A percentile compares a stretch with the other conserved stretches of the same genome.
Evolutionary conservation across 2,888 invertebrate genomes (phyloP).

Genomic region (Megamerina dolium): DNA sequence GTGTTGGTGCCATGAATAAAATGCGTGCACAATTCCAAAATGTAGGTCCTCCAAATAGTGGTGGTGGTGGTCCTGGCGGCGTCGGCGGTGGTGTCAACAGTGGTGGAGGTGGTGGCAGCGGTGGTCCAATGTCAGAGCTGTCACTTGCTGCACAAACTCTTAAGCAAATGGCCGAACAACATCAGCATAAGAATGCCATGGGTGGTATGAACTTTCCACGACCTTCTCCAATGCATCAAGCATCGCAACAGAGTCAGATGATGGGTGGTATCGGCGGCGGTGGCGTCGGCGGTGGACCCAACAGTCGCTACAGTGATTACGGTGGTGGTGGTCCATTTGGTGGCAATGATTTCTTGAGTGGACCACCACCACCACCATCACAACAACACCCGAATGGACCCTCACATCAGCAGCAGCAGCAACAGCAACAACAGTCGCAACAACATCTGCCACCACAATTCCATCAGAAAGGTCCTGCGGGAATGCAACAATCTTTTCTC

Average conservation of each 20-base stretch:
- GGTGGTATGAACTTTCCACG: slow-evolving; percentile 57
- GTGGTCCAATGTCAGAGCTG: slow-evolving; percentile 57
- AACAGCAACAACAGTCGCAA: slow-evolving; percentile 38
- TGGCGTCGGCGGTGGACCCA: too few species aligned
- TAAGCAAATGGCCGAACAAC: slow-evolving; percentile 96
- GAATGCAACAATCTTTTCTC: slow-evolving; percentile 49
- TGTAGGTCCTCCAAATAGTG: too few species aligned
- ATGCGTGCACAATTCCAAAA: slow-evolving; percentile 40
- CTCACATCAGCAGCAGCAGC: slow-evolving; percentile 34
- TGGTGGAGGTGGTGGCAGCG: slow-evolving; percentile 30
- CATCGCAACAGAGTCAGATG: slow-evolving; percentile 51
- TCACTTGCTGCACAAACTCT: slow-evolving; percentile 92
- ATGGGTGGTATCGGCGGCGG: slow-evolving; percentile 32
- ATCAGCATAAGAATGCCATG: slow-evolving; percentile 77
- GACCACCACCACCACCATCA: slow-evolving; percentile 33
- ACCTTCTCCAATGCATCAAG: slow-evolving; percentile 44
- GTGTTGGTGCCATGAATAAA: slow-evolving; percentile 34
- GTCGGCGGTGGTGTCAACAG: slow-evolving; percentile 24
- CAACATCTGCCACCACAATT: slow-evolving; percentile 38
- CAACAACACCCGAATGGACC: slow-evolving; percentile 33
- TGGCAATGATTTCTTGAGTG: slow-evolving; percentile 51
- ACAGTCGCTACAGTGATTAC: slow-evolving; percentile 57
- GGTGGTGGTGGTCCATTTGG: slow-evolving; percentile 55
- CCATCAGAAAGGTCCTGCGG: slow-evolving; percentile 44
- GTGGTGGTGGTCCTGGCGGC: slow-evolving; percentile 19